Evolutionary conservation across 2,888 invertebrate genomes (phyloP).

Genomic region (Stenotaenia linearis): DNA sequence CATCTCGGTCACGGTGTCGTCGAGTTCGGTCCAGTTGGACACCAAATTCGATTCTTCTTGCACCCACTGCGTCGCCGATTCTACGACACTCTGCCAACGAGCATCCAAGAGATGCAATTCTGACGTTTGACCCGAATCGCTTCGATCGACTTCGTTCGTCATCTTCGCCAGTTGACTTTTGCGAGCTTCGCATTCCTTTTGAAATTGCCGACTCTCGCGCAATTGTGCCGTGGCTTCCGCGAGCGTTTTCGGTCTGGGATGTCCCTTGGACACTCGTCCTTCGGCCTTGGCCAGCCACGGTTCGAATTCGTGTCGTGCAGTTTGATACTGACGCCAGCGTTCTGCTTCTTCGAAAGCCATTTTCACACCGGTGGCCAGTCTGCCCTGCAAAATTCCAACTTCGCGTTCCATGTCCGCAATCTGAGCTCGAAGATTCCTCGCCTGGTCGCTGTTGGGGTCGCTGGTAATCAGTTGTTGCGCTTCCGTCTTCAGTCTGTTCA

Average conservation of each 20-base stretch:
- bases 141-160: not conserved
- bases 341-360: slow-evolving; percentile 70
- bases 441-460: slow-evolving; percentile 56
- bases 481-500: slow-evolving; percentile 69
- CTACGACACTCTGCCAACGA: slow-evolving; percentile 66
- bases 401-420: slow-evolving; percentile 68
- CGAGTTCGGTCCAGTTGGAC: slow-evolving; percentile 73
- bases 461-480: slow-evolving; percentile 63
- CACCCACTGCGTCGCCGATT: slow-evolving; percentile 66
- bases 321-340: slow-evolving; percentile 80
- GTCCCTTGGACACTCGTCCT: slow-evolving; percentile 63
- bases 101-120: slow-evolving; percentile 78
- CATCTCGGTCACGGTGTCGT: slow-evolving; percentile 67
- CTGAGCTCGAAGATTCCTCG: slow-evolving; percentile 67
- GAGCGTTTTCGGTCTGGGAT: slow-evolving; percentile 69
- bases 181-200: slow-evolving; percentile 71
- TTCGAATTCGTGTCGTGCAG: slow-evolving; percentile 64
- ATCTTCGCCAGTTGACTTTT: slow-evolving; percentile 56
- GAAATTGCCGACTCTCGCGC: slow-evolving; percentile 62
- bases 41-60: slow-evolving; percentile 71
- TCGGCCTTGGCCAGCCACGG: slow-evolving; percentile 87
- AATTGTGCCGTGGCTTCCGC: slow-evolving; percentile 71
- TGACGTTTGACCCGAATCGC: slow-evolving; percentile 48
- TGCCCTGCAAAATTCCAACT: slow-evolving; percentile 67
- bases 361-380: slow-evolving; percentile 59